Evolutionary conservation across 2,113 vertebrate genomes (phyloP), one percentile per base, ranked within the genome.

Genomic region (Andinoacara biseriatus): DNA sequence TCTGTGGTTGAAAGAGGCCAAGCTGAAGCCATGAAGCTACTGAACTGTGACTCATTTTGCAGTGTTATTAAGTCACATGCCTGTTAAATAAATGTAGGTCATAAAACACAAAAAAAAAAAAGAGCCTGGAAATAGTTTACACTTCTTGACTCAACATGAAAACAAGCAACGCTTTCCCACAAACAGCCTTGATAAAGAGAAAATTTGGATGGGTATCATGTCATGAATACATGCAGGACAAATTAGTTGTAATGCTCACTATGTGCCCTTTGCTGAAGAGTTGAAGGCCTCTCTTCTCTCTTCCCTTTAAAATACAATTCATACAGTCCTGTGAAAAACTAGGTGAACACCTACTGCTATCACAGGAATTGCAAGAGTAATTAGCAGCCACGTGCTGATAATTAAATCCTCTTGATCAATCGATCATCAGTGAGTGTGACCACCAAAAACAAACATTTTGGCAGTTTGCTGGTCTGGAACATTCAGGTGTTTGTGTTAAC

Each of bases 1-100:
- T 72, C 29, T 61, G 49, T 3, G 18, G 5, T 40, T 72, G 40
- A 74, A 61, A 78, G 40, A 22, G 35, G 20, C 4, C 0, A 20
- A 29, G 17, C 6, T 5, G 38, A 22, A 54, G 31, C 26, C 5
- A 22, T 20, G 59, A 15, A 58, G 67, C 22, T 35, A 11, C 7
- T 0, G 35, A 67, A 38, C 40, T 60, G 9, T 80, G 87, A 84
- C 31, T 78, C 74, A 76, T 65, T 62, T 72, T 24, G 3, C 67
- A 58, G 60, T 7, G 26, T 3, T 11, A 35, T 77, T 54, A 75
- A 74, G 79, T 88, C 46, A 38, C 79, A 78, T 58, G 82, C 57
- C 58, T 57, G 74, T 81, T 72, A 57, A 72, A 81, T 13, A 40
- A 80, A 86, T 86, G 43, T 84, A 69, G 85, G 88, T 82, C 74